Evolutionary conservation across 53 echinoderm and acorn worm species (phyloP).

Genomic region (Temnopleurus reevesii): DNA sequence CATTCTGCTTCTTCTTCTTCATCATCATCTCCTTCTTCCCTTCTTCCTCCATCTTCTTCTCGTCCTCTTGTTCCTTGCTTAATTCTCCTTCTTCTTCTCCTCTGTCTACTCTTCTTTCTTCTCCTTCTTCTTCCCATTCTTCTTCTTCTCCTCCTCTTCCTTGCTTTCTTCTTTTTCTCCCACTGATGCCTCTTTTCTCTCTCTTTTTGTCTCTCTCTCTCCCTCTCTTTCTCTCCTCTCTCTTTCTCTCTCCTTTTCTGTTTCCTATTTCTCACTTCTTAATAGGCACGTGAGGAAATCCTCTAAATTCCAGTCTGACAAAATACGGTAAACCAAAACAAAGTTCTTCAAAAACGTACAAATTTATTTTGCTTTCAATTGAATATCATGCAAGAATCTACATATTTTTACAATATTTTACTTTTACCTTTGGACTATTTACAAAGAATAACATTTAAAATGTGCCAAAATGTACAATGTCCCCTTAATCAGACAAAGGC

Average conservation of each 20-base stretch:
- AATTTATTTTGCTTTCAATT: constrained; percentile 32
- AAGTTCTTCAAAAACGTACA: constrained; percentile 37
- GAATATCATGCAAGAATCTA: constrained; percentile 33
- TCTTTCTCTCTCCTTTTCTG: not conserved
- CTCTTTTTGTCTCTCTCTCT: not conserved
- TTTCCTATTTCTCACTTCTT: not conserved
- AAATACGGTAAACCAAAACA: not conserved
- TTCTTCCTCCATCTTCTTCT: not conserved
- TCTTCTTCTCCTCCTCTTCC: not conserved
- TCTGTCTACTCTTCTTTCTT: not conserved
- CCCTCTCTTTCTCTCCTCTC: not conserved
- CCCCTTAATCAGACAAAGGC: not conserved
- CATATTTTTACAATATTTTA: not conserved
- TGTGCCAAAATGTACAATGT: not conserved
- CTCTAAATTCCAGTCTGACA: not conserved
- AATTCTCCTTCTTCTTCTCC: not conserved
- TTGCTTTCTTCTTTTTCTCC: not conserved
- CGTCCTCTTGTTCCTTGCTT: not conserved
- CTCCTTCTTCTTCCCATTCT: not conserved
- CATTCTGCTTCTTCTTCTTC: not conserved
- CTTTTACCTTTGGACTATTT: not conserved
- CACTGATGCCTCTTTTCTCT: no score
- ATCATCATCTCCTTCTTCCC: no score
- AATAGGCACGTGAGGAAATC: not conserved
- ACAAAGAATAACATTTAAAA: not conserved